Percentiles rank a stretch among this genome's conserved stretches.
These are phyloP conservation scores for Trialeurodes vaporariorum DNA, from an alignment of 1,140 invertebrate genomes.

Conservation along the genomic window DNA sequence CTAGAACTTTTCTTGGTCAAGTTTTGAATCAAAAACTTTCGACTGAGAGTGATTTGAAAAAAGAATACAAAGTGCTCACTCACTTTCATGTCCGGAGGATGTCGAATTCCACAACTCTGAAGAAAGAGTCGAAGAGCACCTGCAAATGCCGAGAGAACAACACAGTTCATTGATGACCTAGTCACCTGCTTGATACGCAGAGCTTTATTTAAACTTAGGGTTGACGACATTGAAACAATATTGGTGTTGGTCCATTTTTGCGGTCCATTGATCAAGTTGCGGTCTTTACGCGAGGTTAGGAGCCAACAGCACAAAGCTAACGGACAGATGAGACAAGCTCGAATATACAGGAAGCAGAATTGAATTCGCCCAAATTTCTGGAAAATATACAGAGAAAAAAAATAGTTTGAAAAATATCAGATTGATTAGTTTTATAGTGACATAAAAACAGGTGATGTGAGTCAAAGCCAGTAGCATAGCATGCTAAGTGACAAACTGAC, in stretches of 20 bases:
- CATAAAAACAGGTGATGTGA: too few relatives aligned
- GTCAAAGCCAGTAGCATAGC: too few relatives aligned
- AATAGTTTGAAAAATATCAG: conserved; percentile 19
- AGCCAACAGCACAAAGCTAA: conserved; percentile 41
- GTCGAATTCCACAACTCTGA: conserved; percentile 34
- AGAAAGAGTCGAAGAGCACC: conserved; percentile 40
- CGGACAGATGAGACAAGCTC: conserved; percentile 41
- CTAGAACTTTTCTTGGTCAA: too few relatives aligned
- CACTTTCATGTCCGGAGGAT: conserved; percentile 40
- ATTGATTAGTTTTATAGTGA: conserved; percentile 1
- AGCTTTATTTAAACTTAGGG: conserved; percentile 28
- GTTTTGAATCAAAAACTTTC: too few relatives aligned
- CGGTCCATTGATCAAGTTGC: conserved; percentile 17
- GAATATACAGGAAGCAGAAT: conserved; percentile 11
- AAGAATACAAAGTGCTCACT: too few relatives aligned
- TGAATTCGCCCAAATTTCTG: not conserved
- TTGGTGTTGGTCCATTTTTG: not conserved
- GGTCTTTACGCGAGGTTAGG: conserved; percentile 21
- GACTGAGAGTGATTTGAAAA: too few relatives aligned
- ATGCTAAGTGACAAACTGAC: too few relatives aligned
- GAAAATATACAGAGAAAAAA: not conserved
- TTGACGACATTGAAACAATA: not conserved
- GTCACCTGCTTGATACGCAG: conserved; percentile 35
- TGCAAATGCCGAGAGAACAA: conserved; percentile 40
- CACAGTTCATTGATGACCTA: conserved; percentile 42